Percentiles rank a stretch among this genome's conserved stretches.
Evolutionary conservation across 1,140 invertebrate genomes (phyloP).

Genomic region (Caenorhabditis latens): DNA sequence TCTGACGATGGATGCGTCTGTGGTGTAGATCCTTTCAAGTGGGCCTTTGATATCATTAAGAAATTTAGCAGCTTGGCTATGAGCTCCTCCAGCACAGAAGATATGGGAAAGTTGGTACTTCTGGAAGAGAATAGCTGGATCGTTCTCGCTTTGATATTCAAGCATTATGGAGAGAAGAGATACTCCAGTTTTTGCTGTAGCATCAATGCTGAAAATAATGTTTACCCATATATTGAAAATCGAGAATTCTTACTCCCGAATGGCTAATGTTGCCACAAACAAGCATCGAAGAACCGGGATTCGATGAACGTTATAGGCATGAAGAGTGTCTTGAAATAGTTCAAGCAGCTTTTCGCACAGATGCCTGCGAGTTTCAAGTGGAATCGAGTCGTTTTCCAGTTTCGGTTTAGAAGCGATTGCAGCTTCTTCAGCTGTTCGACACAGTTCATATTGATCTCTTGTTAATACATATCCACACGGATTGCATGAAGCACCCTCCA

Average conservation of each 20-base stretch:
- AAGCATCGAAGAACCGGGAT: conserved; percentile 20
- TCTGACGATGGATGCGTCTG: background rate
- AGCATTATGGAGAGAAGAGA: background rate
- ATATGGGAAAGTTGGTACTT: conserved; percentile 3
- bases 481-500: background rate
- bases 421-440: conserved; percentile 56
- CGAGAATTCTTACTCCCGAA: background rate
- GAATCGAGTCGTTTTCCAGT: conserved; percentile 33
- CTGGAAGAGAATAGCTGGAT: background rate
- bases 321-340: conserved; percentile 40
- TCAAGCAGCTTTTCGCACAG: conserved; percentile 54
- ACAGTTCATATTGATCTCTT: conserved; percentile 56
- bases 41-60: background rate
- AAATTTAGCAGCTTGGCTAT: background rate
- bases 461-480: background rate
- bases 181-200: background rate
- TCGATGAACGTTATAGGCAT: conserved; percentile 52
- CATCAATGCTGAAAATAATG: background rate
- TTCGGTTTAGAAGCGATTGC: conserved; percentile 27
- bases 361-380: conserved; percentile 20
- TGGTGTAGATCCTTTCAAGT: background rate
- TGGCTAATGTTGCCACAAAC: background rate
- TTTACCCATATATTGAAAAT: background rate
- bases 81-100: background rate
- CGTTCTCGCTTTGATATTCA: background rate